phyloP scores from a whole-genome alignment of 2,797 vertebrate species.

The Oreonectes daqikongensis region DNA sequence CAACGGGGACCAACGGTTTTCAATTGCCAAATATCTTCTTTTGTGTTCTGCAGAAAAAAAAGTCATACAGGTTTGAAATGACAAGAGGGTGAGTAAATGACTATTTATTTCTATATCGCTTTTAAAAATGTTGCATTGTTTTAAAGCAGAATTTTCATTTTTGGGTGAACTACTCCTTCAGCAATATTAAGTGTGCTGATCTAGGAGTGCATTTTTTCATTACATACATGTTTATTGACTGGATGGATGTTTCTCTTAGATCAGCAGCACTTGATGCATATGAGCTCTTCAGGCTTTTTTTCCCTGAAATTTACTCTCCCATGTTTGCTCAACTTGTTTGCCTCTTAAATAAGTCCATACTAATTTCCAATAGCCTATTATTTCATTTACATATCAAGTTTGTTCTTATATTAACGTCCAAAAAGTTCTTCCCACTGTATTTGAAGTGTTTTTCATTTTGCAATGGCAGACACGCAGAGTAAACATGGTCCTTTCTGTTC shows the following conservation, averaged over 20 bases:
- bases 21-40: too few relatives aligned
- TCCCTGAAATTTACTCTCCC: background rate
- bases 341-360: background rate
- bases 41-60: too few relatives aligned
- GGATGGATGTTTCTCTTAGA: background rate
- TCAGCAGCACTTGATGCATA: background rate
- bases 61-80: too few relatives aligned
- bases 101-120: too few relatives aligned
- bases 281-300: background rate
- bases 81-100: too few relatives aligned
- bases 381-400: background rate
- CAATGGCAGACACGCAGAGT: slow-evolving; percentile 2
- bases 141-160: too few relatives aligned
- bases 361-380: background rate
- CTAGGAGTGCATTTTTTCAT: background rate
- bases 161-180: too few relatives aligned
- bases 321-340: slow-evolving; percentile 5
- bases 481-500: background rate
- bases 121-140: too few relatives aligned
- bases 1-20: too few relatives aligned
- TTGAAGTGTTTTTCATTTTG: background rate
- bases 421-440: background rate
- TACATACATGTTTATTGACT: background rate
- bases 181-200: background rate
- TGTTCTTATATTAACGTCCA: background rate